Percentiles rank a stretch among this genome's conserved stretches.
Conservation (phyloP, 2,797 vertebrate species). For the Propithecus perrieri region DNA sequence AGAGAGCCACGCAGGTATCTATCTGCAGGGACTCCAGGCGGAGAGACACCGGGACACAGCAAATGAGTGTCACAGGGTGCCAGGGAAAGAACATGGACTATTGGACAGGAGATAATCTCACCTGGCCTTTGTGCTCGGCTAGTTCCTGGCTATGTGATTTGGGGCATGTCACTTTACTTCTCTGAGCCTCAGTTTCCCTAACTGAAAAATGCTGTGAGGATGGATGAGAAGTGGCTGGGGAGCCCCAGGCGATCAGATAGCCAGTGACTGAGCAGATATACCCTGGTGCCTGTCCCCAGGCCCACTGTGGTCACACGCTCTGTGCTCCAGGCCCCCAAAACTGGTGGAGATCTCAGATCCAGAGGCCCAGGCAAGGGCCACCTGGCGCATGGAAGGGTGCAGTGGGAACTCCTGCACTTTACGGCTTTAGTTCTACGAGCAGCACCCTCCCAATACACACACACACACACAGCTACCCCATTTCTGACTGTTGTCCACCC, state of each 20-base stretch:
- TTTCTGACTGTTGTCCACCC: neutral
- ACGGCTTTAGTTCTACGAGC: neutral
- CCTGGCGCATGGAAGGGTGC: neutral
- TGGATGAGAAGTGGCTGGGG: neutral
- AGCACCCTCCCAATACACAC: neutral
- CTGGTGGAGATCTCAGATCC: neutral
- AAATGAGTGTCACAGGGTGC: neutral
- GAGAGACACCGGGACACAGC: neutral
- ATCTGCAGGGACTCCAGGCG: neutral
- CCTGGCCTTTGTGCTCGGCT: neutral
- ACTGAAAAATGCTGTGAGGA: neutral
- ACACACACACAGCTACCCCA: accelerated
- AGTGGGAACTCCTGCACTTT: neutral
- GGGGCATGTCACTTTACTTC: neutral
- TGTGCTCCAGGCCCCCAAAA: neutral
- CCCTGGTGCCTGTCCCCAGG: neutral
- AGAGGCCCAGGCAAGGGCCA: neutral
- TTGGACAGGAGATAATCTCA: neutral
- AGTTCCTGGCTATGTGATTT: neutral
- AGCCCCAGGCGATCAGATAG: neutral
- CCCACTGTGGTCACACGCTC: neutral
- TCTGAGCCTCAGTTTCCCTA: neutral
- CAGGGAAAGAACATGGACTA: neutral
- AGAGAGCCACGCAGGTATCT: neutral
- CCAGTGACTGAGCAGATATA: neutral